Evolutionary conservation across 2,113 vertebrate genomes (phyloP).

Genomic region (Tupaia chinensis): DNA sequence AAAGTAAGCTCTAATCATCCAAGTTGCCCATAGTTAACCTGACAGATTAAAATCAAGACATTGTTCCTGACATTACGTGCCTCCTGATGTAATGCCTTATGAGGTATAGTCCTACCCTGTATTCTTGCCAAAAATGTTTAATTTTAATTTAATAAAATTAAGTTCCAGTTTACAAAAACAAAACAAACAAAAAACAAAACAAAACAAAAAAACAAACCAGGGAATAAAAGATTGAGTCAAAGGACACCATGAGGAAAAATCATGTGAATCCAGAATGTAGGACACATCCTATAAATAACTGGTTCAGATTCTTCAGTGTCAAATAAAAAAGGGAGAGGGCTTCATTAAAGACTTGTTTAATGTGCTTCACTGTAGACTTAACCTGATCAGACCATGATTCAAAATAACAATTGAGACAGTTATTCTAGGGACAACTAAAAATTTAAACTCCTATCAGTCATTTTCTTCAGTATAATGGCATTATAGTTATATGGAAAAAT

Average conservation of each 20-base stretch:
- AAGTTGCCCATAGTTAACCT: background rate
- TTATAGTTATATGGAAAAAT: background rate
- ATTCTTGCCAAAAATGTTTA: conserved; percentile 37
- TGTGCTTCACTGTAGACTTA: background rate
- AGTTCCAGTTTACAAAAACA: background rate
- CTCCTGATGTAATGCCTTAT: background rate
- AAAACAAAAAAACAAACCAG: too few relatives aligned
- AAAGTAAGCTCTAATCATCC: background rate
- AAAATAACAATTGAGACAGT: conserved; percentile 3
- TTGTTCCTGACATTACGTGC: background rate
- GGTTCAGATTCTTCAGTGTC: background rate
- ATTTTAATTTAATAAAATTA: background rate
- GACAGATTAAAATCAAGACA: conserved; percentile 4
- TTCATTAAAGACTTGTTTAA: background rate
- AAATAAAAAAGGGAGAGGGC: too few relatives aligned
- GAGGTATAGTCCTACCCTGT: background rate
- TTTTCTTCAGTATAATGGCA: background rate
- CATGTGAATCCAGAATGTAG: background rate
- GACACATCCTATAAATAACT: background rate
- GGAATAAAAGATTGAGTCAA: background rate
- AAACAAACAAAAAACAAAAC: too few relatives aligned
- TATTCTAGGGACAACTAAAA: conserved; percentile 21
- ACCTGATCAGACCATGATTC: background rate
- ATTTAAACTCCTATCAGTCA: background rate
- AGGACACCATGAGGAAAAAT: background rate